Conservation (phyloP, 2,888 invertebrate species). For the Acleris cristana region DNA sequence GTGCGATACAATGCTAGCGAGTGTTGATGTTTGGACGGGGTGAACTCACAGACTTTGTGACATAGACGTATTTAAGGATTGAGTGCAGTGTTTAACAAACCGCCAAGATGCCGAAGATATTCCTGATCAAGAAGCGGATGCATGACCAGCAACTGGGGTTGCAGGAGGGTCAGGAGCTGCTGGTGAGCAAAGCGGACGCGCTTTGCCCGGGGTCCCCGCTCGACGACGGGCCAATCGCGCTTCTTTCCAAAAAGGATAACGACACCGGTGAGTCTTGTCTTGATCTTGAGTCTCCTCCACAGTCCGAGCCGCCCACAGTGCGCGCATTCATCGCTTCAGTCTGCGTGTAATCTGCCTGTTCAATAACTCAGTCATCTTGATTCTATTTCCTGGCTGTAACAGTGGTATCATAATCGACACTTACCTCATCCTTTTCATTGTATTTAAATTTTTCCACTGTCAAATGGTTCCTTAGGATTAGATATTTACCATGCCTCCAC, state of each 20-base stretch:
- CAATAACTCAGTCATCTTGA: constrained; percentile 23
- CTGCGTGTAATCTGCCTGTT: constrained; percentile 40
- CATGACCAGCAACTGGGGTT: constrained; percentile 95
- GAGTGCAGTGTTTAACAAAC: constrained; percentile 73
- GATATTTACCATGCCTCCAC: constrained; percentile 1
- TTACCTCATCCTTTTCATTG: constrained; percentile 22
- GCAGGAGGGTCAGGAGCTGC: constrained; percentile 91
- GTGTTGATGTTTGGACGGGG: constrained; percentile 59
- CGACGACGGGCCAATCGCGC: constrained; percentile 84
- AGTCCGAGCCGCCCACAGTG: constrained; percentile 41
- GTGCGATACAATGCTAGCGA: constrained; percentile 78
- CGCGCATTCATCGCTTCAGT: constrained; percentile 47
- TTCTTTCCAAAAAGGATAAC: constrained; percentile 83
- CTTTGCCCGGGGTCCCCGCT: constrained; percentile 84
- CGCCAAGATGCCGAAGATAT: constrained; percentile 94
- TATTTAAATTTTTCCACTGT: constrained; percentile 19
- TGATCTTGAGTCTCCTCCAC: constrained; percentile 52
- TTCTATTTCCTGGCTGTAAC: constrained; percentile 19
- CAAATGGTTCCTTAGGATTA: constrained; percentile 8
- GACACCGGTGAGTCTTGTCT: constrained; percentile 59
- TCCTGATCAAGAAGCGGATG: constrained; percentile 94
- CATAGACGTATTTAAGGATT: constrained; percentile 69
- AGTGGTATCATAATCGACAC: constrained; percentile 21
- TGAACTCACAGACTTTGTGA: constrained; percentile 75
- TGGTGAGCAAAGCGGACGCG: constrained; percentile 85